Percentiles rank a stretch among this genome's conserved stretches.
Evolutionary conservation across 2,888 invertebrate species (phyloP).

Genomic region (Noctua fimbriata): DNA sequence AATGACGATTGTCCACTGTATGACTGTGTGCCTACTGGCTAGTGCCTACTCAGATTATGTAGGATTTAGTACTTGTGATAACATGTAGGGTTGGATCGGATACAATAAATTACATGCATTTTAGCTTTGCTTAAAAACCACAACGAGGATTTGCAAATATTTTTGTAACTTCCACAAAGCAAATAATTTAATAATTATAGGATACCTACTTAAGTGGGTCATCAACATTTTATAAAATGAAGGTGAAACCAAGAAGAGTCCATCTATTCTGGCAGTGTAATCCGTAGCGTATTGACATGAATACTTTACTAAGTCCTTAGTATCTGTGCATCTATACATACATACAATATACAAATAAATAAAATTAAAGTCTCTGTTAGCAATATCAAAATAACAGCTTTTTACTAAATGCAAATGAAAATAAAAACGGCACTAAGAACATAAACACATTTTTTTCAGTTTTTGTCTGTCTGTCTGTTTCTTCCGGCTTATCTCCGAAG

Average conservation of each 20-base stretch:
- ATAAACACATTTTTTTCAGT: too few species aligned
- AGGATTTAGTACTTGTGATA: slow-evolving; percentile 1
- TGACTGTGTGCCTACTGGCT: neutral
- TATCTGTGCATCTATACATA: too few species aligned
- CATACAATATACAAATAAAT: too few species aligned
- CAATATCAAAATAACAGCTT: too few species aligned
- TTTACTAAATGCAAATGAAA: too few species aligned
- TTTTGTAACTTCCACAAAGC: neutral
- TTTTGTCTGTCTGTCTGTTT: too few species aligned
- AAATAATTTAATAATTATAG: too few species aligned
- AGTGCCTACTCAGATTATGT: slow-evolving; percentile 18
- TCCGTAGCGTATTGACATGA: neutral
- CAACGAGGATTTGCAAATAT: neutral
- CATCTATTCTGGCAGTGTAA: neutral
- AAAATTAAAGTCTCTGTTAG: too few species aligned
- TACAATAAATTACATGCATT: slow-evolving; percentile 10
- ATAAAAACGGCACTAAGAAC: too few species aligned
- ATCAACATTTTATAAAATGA: neutral
- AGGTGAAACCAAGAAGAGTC: neutral
- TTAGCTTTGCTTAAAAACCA: neutral
- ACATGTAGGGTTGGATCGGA: neutral
- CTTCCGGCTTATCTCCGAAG: too few species aligned
- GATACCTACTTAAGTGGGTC: neutral
- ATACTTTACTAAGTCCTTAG: neutral
- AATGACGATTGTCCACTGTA: slow-evolving; percentile 33